Evolutionary conservation across 2,888 invertebrate genomes (phyloP), one percentile per base, ranked within the genome.

Genomic region (Creontiades dilutus): DNA sequence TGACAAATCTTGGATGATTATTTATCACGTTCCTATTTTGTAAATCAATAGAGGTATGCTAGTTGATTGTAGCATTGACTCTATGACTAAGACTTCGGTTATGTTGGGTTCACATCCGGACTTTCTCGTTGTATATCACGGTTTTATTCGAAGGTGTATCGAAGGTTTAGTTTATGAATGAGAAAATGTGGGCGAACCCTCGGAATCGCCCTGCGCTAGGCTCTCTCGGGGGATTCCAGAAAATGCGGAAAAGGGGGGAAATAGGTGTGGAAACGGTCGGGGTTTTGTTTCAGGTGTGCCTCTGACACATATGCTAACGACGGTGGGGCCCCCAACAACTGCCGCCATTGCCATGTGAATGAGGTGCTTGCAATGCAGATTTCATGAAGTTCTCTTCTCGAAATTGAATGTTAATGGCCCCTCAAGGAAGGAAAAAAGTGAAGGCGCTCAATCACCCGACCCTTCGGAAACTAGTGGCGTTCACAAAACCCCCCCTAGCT

Each of bases 331-430:
- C n/a, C 37, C 78, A 19, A 78, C 78, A 78, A 78, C 78, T 37
- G 78, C 78, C 37, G 78, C 78, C 57, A 57, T 57, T 57, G 28
- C 37, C 61, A 85, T 55, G 85, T 55, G 85, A n/a, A 57, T 85
- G 57, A 61, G 85, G 85, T 85, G 85, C 23, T 85, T 85, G 85
- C 61, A 61, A 61, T 85, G 85, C 61, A 85, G 85, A 85, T 85
- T 85, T 85, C 85, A 85, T 85, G 85, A 85, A 57, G 85, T 57
- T 37, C 85, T 28, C 85, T 61, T 61, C 27, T 61, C 57, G 85
- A 85, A 61, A 85, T 85, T 57, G 85, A 85, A 85, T 85, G 85
- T 85, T 85, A 85, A 85, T 61, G 85, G 61, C 28, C 3, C n/a
- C 85, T 28, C 14, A n/a, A 85, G 85, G 85, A 55, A n/a, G n/a